Evolutionary conservation across 2,113 vertebrate species (phyloP).

Genomic region (Nestor notabilis): DNA sequence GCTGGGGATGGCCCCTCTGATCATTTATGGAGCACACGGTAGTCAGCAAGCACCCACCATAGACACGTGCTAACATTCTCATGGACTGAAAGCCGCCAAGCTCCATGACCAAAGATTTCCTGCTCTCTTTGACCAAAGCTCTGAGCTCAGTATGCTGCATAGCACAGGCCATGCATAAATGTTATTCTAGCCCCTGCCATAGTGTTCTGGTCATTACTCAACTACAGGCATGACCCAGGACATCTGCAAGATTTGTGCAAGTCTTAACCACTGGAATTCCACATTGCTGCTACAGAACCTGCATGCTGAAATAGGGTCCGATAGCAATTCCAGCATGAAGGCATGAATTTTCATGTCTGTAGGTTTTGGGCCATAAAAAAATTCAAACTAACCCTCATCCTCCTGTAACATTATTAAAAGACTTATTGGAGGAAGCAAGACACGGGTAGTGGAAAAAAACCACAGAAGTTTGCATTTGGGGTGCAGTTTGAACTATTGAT

Average conservation of each 20-base stretch:
- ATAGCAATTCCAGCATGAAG: rapidly evolving
- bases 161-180: rapidly evolving
- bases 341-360: rapidly evolving
- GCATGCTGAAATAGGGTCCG: rapidly evolving
- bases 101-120: rapidly evolving
- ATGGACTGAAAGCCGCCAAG: not conserved
- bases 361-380: not conserved
- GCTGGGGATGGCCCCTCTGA: too few relatives aligned
- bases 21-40: rapidly evolving
- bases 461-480: rapidly evolving
- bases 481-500: not conserved
- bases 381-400: not conserved
- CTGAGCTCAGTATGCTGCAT: rapidly evolving
- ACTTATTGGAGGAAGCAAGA: not conserved
- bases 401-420: not conserved
- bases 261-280: not conserved
- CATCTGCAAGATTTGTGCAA: not conserved
- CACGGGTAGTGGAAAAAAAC: rapidly evolving
- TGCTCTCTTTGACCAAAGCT: rapidly evolving
- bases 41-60: not conserved
- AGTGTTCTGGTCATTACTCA: not conserved
- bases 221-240: not conserved
- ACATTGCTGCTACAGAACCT: not conserved
- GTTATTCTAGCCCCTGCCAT: not conserved
- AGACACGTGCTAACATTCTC: not conserved